phyloP scores from a whole-genome alignment of 2,113 vertebrate species.

The Lagenorhynchus albirostris region DNA sequence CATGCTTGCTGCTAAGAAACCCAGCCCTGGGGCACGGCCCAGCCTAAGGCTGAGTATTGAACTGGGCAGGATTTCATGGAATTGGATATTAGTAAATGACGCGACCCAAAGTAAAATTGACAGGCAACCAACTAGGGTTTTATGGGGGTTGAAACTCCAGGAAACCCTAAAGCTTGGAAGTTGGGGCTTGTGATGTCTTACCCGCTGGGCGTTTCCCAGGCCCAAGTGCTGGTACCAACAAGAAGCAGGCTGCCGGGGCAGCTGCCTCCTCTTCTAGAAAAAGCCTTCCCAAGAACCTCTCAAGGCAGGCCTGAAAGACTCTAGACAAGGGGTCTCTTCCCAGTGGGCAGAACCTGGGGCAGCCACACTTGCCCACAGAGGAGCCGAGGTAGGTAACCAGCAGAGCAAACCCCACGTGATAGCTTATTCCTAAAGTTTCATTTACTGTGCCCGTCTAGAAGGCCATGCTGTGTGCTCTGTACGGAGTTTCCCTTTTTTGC shows the following conservation, averaged over 20 bases:
- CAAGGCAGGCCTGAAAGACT: neutral
- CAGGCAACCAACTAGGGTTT: neutral
- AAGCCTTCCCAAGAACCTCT: neutral
- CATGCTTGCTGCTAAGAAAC: neutral
- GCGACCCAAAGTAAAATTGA: neutral
- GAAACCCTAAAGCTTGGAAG: neutral
- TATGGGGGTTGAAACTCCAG: neutral
- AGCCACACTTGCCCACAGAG: neutral
- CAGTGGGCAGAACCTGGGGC: neutral
- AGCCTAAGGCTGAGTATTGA: neutral
- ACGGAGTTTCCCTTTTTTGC: fast-evolving
- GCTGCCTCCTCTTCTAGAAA: neutral
- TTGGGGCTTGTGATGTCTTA: neutral
- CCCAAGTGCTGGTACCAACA: neutral
- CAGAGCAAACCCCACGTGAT: fast-evolving
- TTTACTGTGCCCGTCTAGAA: neutral
- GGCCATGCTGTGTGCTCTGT: fast-evolving
- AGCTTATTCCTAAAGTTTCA: neutral
- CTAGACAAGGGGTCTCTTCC: neutral
- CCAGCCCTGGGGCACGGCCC: neutral
- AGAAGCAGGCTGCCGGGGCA: too few relatives aligned
- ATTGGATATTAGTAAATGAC: neutral
- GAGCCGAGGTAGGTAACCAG: neutral
- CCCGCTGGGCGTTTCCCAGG: neutral
- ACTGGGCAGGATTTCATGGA: neutral